These are phyloP conservation scores for Leptarthrus brevirostris DNA, from an alignment of 2,888 invertebrate species.

Conservation along the genomic window DNA sequence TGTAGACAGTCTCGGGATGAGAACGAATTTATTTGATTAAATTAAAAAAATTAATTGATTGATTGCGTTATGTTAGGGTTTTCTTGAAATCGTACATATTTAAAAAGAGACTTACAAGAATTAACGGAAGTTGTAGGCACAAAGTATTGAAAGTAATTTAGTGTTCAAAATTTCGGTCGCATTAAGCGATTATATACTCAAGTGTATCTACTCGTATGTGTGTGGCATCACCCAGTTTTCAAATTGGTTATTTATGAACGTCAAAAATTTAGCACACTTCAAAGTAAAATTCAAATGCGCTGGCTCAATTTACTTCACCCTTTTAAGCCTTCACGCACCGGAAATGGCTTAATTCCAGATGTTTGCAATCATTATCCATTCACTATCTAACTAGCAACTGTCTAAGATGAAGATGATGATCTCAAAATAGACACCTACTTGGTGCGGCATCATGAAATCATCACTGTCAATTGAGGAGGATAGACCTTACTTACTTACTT, in stretches of 20 bases:
- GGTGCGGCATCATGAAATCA: constrained; percentile 25
- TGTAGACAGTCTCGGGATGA: too few relatives aligned
- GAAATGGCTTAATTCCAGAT: constrained; percentile 35
- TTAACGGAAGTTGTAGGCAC: too few relatives aligned
- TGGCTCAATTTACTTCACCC: constrained; percentile 29
- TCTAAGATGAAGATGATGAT: constrained; percentile 23
- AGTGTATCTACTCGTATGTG: too few relatives aligned
- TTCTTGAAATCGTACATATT: too few relatives aligned
- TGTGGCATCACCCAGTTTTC: not conserved
- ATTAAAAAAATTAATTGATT: too few relatives aligned
- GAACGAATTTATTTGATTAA: too few relatives aligned
- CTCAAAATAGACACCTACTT: constrained; percentile 42
- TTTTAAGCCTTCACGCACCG: constrained; percentile 38
- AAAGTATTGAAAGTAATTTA: too few relatives aligned
- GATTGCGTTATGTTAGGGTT: too few relatives aligned
- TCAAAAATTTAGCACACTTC: not conserved
- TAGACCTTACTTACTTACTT: not conserved
- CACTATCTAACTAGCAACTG: constrained; percentile 2
- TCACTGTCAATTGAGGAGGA: constrained; percentile 34
- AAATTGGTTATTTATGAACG: not conserved
- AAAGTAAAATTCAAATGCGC: not conserved
- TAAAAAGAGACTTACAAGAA: too few relatives aligned
- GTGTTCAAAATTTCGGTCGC: too few relatives aligned
- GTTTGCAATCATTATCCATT: constrained; percentile 32
- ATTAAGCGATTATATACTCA: too few relatives aligned